Percentiles rank a stretch among this genome's conserved stretches.
Conservation (phyloP, 2,113 vertebrate genomes). For the Eulacestoma nigropectus region DNA sequence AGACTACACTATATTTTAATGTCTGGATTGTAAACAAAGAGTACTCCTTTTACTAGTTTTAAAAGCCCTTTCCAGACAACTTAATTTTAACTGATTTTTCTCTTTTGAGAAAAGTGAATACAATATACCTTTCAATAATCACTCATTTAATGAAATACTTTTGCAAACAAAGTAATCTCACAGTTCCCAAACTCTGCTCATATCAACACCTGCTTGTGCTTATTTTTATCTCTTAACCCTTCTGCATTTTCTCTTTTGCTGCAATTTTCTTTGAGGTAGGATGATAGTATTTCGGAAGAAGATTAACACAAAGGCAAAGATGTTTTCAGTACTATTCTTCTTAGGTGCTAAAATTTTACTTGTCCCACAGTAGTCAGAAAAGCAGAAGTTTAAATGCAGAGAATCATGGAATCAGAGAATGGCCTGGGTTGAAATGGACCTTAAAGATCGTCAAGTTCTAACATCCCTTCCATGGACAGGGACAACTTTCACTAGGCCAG, state of each 20-base stretch:
- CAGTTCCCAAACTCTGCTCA: background rate
- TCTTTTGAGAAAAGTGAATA: background rate
- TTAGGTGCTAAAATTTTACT: background rate
- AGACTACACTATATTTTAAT: background rate
- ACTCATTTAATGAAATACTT: background rate
- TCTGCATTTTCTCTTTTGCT: background rate
- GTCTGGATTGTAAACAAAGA: background rate
- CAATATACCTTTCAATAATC: background rate
- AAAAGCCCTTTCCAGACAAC: background rate
- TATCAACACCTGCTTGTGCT: background rate
- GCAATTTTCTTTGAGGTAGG: background rate
- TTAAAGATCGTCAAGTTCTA: background rate
- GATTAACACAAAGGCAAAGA: background rate
- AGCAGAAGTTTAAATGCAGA: background rate
- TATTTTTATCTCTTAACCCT: background rate
- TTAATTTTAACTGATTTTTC: background rate
- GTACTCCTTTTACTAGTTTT: background rate
- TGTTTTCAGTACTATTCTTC: background rate
- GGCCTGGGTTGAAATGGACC: background rate
- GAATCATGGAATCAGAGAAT: background rate
- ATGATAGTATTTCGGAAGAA: background rate
- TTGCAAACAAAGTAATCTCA: background rate
- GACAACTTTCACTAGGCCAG: background rate
- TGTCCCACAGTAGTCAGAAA: background rate
- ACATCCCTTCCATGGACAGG: background rate